These are phyloP conservation scores for Nylanderia fulva DNA, from an alignment of 1,140 invertebrate species.

Conservation along the genomic window DNA sequence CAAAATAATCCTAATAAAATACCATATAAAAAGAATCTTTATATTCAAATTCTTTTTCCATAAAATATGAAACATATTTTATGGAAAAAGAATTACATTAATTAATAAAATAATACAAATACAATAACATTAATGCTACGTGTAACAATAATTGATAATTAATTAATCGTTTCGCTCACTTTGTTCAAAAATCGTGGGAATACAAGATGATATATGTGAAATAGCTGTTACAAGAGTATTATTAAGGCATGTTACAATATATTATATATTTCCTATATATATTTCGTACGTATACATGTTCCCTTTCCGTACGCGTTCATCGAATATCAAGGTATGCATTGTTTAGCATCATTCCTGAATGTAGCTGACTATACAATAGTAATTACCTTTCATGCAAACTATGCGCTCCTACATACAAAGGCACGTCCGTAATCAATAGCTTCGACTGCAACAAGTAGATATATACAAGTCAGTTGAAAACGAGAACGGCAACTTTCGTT, in stretches of 20 bases:
- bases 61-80: no score
- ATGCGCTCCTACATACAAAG: constrained; percentile 39
- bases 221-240: neutral
- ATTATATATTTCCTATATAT: neutral
- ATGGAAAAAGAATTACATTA: no score
- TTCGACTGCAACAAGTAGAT: constrained; percentile 57
- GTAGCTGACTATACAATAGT: constrained; percentile 43
- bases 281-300: neutral
- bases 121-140: no score
- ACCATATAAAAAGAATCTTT: no score
- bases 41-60: no score
- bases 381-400: constrained; percentile 60
- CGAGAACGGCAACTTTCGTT: constrained; percentile 49
- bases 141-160: neutral
- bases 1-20: no score
- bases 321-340: constrained; percentile 36
- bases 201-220: neutral
- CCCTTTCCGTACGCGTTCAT: neutral
- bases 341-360: constrained; percentile 23
- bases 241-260: neutral
- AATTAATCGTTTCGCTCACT: neutral
- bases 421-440: constrained; percentile 50
- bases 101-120: no score
- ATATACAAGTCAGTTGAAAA: constrained; percentile 26
- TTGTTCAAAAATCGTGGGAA: no score